phyloP scores from a whole-genome alignment of 2,797 vertebrate species.

The Cossypha niveicapilla region DNA sequence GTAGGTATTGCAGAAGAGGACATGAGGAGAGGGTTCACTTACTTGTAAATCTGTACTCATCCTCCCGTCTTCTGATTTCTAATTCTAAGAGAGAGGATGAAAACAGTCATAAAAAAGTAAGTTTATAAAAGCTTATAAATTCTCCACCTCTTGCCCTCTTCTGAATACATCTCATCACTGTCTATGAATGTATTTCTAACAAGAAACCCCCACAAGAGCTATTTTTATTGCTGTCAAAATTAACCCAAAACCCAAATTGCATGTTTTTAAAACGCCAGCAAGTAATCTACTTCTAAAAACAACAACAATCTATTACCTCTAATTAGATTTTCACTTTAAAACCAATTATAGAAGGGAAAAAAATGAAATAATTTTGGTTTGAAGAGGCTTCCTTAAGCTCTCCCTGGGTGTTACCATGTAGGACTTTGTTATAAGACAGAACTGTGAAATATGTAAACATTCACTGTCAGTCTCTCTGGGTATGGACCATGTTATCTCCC shows the following conservation, averaged over 20 bases:
- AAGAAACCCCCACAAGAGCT: not conserved
- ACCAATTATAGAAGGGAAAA: not conserved
- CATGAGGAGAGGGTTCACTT: constrained; percentile 82
- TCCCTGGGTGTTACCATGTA: not conserved
- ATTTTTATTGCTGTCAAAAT: not conserved
- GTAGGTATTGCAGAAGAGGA: constrained; percentile 62
- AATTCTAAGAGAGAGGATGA: constrained; percentile 92
- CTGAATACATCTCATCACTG: constrained; percentile 51
- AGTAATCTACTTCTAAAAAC: not conserved
- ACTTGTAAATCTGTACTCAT: constrained; percentile 99
- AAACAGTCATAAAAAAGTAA: constrained; percentile 77
- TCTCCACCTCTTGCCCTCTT: constrained; percentile 67
- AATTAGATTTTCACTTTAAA: not conserved
- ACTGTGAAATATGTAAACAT: not conserved
- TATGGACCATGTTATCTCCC: not conserved
- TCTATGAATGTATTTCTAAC: not conserved
- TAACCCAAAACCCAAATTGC: not conserved
- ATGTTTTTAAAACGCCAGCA: not conserved
- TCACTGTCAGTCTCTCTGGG: not conserved
- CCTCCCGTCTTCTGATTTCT: constrained; percentile 99
- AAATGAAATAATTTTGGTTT: not conserved
- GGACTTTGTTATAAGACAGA: not conserved
- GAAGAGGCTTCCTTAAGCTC: not conserved
- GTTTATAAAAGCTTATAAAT: constrained; percentile 43
- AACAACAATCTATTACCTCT: not conserved